Percentiles rank a stretch among this genome's conserved stretches.
These are phyloP conservation scores for Lydus trimaculatus DNA, from an alignment of 2,888 invertebrate genomes.

Conservation along the genomic window DNA sequence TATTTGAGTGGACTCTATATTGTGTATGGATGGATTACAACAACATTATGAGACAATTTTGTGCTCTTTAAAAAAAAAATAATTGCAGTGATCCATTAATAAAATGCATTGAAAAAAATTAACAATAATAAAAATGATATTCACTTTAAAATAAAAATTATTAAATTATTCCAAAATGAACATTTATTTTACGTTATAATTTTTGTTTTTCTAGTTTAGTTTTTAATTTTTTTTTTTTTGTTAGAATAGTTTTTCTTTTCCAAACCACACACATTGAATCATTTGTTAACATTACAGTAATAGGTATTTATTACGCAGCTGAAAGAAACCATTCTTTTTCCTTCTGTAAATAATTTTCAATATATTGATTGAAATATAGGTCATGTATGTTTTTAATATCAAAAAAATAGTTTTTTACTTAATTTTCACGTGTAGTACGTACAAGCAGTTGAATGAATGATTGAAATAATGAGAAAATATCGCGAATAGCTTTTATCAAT, in stretches of 20 bases:
- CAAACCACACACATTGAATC: neutral
- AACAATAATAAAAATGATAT: conserved; percentile 20
- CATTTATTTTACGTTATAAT: neutral
- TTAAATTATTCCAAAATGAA: conserved; percentile 44
- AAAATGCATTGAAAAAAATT: conserved; percentile 30
- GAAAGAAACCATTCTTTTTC: neutral
- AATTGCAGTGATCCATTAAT: conserved; percentile 36
- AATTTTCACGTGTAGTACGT: too few species aligned
- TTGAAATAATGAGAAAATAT: too few species aligned
- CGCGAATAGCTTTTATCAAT: too few species aligned
- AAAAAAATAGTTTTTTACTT: too few species aligned
- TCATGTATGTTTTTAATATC: too few species aligned
- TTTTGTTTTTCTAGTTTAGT: neutral
- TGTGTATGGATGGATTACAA: conserved; percentile 32
- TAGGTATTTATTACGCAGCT: conserved; percentile 15
- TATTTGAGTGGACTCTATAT: conserved; percentile 30
- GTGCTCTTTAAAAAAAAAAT: neutral
- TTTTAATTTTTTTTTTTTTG: neutral
- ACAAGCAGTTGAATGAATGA: too few species aligned
- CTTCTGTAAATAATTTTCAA: conserved; percentile 9
- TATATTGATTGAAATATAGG: neutral
- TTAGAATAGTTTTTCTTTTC: conserved; percentile 8
- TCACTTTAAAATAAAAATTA: conserved; percentile 40
- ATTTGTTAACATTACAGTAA: conserved; percentile 11
- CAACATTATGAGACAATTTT: conserved; percentile 13